phyloP scores from a whole-genome alignment of 2,113 vertebrate genomes.

The Podocnemis expansa region DNA sequence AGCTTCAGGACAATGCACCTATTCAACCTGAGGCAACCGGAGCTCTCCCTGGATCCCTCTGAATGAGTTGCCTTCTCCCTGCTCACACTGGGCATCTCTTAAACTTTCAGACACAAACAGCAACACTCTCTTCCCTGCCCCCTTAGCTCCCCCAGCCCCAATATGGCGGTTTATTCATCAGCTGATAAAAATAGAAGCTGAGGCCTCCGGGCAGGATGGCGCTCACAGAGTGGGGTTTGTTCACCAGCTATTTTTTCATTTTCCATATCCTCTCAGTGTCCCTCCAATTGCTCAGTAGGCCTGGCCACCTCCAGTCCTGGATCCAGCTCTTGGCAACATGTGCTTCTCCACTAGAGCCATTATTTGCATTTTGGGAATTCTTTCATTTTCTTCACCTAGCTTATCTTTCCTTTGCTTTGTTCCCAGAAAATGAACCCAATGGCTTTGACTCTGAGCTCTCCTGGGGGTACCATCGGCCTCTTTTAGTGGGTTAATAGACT shows the following conservation, averaged over 20 bases:
- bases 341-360: not conserved
- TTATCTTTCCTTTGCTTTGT: not conserved
- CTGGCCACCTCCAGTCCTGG: not conserved
- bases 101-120: conserved; percentile 73
- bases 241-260: conserved; percentile 4
- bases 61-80: conserved; percentile 68
- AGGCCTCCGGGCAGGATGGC: not conserved
- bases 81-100: conserved; percentile 58
- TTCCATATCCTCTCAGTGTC: conserved; percentile 48
- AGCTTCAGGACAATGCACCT: conserved; percentile 64
- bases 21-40: conserved; percentile 71
- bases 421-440: not conserved
- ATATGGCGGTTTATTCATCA: conserved; percentile 55
- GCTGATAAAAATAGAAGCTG: conserved; percentile 73
- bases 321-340: accelerated
- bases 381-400: not conserved
- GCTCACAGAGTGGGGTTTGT: conserved; percentile 61
- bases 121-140: conserved; percentile 6
- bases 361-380: not conserved
- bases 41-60: conserved; percentile 42
- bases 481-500: not conserved
- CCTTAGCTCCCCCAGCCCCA: conserved; percentile 32
- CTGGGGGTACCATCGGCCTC: not conserved
- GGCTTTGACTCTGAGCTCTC: not conserved
- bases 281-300: conserved; percentile 52